Evolutionary conservation across 2,888 invertebrate species (phyloP), one percentile per base, ranked within the genome.

Genomic region (Chloroclysta siterata): DNA sequence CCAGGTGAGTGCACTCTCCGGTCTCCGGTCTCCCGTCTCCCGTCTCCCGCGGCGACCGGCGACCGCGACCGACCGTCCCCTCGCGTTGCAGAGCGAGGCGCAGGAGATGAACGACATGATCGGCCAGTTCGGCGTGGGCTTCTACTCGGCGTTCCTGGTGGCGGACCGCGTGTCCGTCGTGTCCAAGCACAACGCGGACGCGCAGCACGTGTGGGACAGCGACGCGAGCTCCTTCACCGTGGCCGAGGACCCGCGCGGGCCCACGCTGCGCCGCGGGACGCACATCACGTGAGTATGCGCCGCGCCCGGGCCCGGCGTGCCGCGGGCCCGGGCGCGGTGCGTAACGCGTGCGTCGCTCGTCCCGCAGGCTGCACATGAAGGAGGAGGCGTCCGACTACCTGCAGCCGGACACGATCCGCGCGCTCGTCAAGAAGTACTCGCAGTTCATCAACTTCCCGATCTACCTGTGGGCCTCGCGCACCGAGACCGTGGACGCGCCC

Each of bases 371-470:
- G 75, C 95, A 98, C 83, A 90, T 99, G 88, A 99, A 99, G 93
- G 98, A 99, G 76, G 99, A 99, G 93, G 99, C 99, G 28, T 95
- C 96, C 72, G 99, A 99, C 93, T 99, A 97, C 94, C 91, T 99
- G 80, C 99, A 99, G 89, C 95, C 97, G 71, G 97, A 97, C 81
- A 98, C 98, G 0, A 94, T 99, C 74, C 96, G 96, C 78, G 96
- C 96, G 76, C 94, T 99, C 65, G 97, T 99, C 68, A 97, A 97
- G 92, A 99, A 99, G 90, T 99, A 99, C 93, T 99, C 99, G 5
- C 99, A 99, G 93, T 99, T 99, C 93, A 99, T 99, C 87, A 99
- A 99, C 91, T 99, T 99, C 95, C 98, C 98, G 66, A 99, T 99
- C 85, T 97, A 97, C 89, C 90, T 99, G 86, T 99, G 99, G 99